These are phyloP conservation scores for Guaruba guarouba DNA, from an alignment of 2,113 vertebrate species.

Conservation along the genomic window DNA sequence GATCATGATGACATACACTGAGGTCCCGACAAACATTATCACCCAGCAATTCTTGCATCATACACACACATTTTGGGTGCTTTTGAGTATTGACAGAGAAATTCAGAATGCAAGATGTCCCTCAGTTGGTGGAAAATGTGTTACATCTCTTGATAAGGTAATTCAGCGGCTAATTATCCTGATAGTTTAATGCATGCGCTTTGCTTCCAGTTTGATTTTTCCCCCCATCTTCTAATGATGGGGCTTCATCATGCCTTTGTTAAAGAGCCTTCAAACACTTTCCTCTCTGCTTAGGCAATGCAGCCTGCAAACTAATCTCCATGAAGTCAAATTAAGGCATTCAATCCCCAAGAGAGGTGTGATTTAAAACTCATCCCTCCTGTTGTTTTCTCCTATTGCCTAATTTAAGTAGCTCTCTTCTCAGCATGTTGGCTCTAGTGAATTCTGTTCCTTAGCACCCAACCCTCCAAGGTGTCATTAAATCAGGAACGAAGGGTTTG, in stretches of 20 bases:
- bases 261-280: conserved; percentile 62
- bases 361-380: conserved; percentile 65
- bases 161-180: conserved; percentile 38
- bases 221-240: neutral
- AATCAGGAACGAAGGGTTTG: conserved; percentile 28
- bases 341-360: conserved; percentile 25
- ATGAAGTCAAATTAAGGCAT: conserved; percentile 63
- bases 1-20: neutral
- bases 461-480: conserved; percentile 22
- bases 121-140: conserved; percentile 4
- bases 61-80: neutral
- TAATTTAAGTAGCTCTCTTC: conserved; percentile 62
- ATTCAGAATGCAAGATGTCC: neutral
- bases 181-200: conserved; percentile 30
- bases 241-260: conserved; percentile 14
- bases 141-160: conserved; percentile 25
- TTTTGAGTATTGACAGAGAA: neutral
- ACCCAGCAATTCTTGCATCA: neutral
- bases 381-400: conserved; percentile 63
- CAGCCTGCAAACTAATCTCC: conserved; percentile 62
- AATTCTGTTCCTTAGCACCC: conserved; percentile 59
- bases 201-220: conserved; percentile 10
- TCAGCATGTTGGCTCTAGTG: conserved; percentile 39
- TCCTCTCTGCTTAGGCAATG: conserved; percentile 17
- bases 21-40: conserved; percentile 15